phyloP scores from a whole-genome alignment of 2,888 invertebrate species.

The Dusona sp. region DNA sequence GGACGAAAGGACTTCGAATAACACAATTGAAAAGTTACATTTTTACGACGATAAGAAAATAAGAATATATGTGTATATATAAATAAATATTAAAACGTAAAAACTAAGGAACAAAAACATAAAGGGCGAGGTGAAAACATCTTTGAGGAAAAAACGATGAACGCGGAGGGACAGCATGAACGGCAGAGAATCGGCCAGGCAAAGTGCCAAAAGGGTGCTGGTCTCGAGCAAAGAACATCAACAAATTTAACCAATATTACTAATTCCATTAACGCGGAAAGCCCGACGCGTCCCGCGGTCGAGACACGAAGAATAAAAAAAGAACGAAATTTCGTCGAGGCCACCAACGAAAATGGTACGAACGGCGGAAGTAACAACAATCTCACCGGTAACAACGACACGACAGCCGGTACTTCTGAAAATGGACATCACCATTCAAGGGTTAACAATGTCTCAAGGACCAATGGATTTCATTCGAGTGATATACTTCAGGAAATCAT shows the following conservation, averaged over 20 bases:
- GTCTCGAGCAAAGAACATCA: conserved; percentile 58
- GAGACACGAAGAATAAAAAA: conserved; percentile 81
- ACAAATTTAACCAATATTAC: conserved; percentile 22
- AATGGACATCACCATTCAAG: conserved; percentile 61
- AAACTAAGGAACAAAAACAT: conserved; percentile 22
- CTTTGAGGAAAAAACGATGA: conserved; percentile 75
- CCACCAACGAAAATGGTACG: conserved; percentile 69
- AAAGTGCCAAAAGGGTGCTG: conserved; percentile 70
- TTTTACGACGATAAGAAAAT: not conserved
- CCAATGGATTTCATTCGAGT: conserved; percentile 81
- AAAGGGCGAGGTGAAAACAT: conserved; percentile 65
- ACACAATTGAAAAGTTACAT: not conserved
- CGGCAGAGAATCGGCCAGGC: conserved; percentile 76
- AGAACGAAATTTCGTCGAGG: conserved; percentile 74
- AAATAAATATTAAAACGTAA: conserved; percentile 14
- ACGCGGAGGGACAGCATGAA: conserved; percentile 79
- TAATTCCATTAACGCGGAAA: conserved; percentile 70
- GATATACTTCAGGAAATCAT: conserved; percentile 82
- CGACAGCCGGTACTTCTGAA: conserved; percentile 53
- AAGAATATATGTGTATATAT: not conserved
- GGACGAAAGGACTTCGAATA: not conserved
- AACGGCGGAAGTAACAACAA: conserved; percentile 49
- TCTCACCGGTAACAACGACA: conserved; percentile 65
- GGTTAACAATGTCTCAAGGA: conserved; percentile 54
- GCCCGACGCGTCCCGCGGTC: conserved; percentile 68